Evolutionary conservation across 2,797 vertebrate genomes (phyloP).

Genomic region (Pampus argenteus): DNA sequence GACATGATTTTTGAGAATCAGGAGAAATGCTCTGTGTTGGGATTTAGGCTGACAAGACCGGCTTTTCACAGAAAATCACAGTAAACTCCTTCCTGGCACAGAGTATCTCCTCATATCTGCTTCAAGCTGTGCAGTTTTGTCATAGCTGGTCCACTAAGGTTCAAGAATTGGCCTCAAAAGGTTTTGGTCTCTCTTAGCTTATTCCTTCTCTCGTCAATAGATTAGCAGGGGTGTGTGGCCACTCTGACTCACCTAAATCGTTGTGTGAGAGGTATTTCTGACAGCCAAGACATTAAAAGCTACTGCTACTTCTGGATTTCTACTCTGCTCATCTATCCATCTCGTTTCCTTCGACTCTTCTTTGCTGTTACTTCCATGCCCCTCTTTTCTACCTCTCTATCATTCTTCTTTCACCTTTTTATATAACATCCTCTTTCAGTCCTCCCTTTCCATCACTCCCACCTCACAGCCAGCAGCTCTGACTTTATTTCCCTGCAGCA

Average conservation of each 20-base stretch:
- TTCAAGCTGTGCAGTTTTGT: slow-evolving; percentile 31
- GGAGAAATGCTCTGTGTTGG: neutral
- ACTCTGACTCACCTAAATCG: slow-evolving; percentile 35
- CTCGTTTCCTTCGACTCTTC: neutral
- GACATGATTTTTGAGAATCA: slow-evolving; percentile 12
- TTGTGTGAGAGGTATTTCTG: slow-evolving; percentile 53
- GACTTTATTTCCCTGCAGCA: slow-evolving; percentile 54
- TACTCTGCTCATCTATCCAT: neutral
- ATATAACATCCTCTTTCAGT: slow-evolving; percentile 28
- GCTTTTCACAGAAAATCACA: slow-evolving; percentile 4
- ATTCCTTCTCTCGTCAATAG: slow-evolving; percentile 61
- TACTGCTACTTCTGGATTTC: slow-evolving; percentile 27
- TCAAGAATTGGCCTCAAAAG: slow-evolving; percentile 41
- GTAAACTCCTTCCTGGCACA: neutral
- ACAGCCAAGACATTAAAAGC: slow-evolving; percentile 31
- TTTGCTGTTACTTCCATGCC: neutral
- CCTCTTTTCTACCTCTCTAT: neutral
- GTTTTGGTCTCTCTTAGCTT: slow-evolving; percentile 19
- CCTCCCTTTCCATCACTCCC: slow-evolving; percentile 9
- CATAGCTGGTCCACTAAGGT: slow-evolving; percentile 24
- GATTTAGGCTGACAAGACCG: neutral
- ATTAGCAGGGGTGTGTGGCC: slow-evolving; percentile 49
- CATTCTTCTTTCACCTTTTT: neutral
- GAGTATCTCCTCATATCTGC: slow-evolving; percentile 4
- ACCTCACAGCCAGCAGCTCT: slow-evolving; percentile 48